phyloP scores from a whole-genome alignment of 1,140 invertebrate genomes.

The Trialeurodes vaporariorum region DNA sequence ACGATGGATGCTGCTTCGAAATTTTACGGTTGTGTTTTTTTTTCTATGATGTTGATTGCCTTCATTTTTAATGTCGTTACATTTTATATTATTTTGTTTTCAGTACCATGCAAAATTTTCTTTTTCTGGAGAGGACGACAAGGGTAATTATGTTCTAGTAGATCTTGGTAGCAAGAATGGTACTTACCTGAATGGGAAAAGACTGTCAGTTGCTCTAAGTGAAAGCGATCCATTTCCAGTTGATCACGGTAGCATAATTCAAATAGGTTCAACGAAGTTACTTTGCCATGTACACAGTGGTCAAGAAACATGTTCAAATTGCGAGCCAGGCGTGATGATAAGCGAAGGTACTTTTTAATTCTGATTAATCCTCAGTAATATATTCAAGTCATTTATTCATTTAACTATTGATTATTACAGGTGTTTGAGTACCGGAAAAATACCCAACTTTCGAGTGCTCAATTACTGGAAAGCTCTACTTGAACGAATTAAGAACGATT shows the following conservation, averaged over 20 bases:
- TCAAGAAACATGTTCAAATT: conserved; percentile 71
- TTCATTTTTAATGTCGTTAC: conserved; percentile 11
- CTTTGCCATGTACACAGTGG: conserved; percentile 79
- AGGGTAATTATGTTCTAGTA: conserved; percentile 49
- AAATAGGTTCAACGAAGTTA: conserved; percentile 58
- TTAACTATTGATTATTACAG: no score
- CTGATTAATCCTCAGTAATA: no score
- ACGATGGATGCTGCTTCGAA: no score
- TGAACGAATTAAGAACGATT: no score
- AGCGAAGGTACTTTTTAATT: background rate
- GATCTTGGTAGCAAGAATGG: conserved; percentile 81
- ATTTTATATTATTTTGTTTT: conserved; percentile 27
- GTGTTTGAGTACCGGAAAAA: no score
- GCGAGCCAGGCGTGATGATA: conserved; percentile 67
- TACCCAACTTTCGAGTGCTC: no score
- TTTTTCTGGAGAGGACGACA: conserved; percentile 38
- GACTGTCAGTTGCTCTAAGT: conserved; percentile 57
- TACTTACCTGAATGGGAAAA: conserved; percentile 64
- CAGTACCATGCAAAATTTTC: conserved; percentile 62
- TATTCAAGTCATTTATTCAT: no score
- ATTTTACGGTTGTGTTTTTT: background rate
- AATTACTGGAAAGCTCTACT: no score
- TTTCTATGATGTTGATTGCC: conserved; percentile 4
- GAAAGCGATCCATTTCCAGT: conserved; percentile 49
- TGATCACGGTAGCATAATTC: conserved; percentile 59